Evolutionary conservation across 2,888 invertebrate genomes (phyloP).

Genomic region (Resseliella maxima): DNA sequence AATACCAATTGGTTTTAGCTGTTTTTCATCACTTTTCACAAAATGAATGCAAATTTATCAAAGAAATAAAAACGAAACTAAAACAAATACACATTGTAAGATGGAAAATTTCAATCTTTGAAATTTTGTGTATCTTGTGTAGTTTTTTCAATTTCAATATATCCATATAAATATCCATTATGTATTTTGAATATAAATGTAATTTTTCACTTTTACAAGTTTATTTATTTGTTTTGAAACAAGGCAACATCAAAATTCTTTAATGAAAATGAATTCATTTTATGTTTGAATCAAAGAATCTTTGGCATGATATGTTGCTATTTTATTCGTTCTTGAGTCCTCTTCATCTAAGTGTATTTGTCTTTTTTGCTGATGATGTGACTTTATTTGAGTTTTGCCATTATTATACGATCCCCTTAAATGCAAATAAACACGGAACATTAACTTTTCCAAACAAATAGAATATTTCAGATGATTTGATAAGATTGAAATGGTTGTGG

Average conservation of each 20-base stretch:
- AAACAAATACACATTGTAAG: neutral
- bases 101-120: neutral
- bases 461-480: neutral
- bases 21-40: neutral
- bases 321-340: neutral
- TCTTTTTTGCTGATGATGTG: neutral
- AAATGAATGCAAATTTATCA: neutral
- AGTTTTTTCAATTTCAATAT: neutral
- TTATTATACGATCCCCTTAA: neutral
- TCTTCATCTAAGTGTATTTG: no score
- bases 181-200: no score
- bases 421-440: slow-evolving; percentile 2
- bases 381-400: slow-evolving; percentile 1
- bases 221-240: no score
- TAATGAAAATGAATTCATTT: no score
- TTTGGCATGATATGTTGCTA: neutral
- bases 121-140: neutral
- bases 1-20: neutral
- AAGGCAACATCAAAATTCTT: no score
- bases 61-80: neutral
- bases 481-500: neutral
- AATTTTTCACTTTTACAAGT: neutral
- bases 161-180: neutral
- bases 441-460: slow-evolving; percentile 18
- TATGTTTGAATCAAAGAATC: neutral